Evolutionary conservation across 2,113 vertebrate species (phyloP).

Genomic region (Pelodiscus sinensis): DNA sequence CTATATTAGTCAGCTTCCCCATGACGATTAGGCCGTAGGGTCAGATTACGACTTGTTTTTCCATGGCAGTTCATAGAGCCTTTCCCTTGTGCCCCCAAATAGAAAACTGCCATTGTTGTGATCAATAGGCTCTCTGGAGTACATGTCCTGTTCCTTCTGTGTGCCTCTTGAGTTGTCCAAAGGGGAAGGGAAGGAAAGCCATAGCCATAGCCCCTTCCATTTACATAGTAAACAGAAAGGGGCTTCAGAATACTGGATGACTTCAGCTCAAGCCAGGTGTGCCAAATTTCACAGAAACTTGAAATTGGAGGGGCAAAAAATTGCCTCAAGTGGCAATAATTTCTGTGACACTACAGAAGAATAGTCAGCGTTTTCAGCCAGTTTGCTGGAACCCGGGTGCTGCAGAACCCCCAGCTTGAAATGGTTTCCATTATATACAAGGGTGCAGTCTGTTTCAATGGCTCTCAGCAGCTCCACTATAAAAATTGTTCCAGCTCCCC

Average conservation of each 20-base stretch:
- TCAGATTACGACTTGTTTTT: background rate
- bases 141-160: background rate
- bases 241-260: background rate
- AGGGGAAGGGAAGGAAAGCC: background rate
- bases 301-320: background rate
- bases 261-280: background rate
- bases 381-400: too few species aligned
- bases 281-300: background rate
- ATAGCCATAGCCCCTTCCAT: too few species aligned
- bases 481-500: too few species aligned
- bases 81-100: background rate
- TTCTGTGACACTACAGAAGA: too few species aligned
- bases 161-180: background rate
- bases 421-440: too few species aligned
- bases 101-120: background rate
- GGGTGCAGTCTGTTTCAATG: too few species aligned
- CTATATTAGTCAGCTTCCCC: background rate
- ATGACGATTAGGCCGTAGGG: background rate
- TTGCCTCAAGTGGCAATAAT: too few species aligned
- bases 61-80: background rate
- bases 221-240: background rate
- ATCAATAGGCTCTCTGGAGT: background rate
- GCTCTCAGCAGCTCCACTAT: too few species aligned
- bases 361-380: too few species aligned
- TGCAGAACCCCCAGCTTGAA: too few species aligned